These are phyloP conservation scores for Tetragonisca angustula DNA, from an alignment of 2,888 invertebrate species.

Conservation along the genomic window DNA sequence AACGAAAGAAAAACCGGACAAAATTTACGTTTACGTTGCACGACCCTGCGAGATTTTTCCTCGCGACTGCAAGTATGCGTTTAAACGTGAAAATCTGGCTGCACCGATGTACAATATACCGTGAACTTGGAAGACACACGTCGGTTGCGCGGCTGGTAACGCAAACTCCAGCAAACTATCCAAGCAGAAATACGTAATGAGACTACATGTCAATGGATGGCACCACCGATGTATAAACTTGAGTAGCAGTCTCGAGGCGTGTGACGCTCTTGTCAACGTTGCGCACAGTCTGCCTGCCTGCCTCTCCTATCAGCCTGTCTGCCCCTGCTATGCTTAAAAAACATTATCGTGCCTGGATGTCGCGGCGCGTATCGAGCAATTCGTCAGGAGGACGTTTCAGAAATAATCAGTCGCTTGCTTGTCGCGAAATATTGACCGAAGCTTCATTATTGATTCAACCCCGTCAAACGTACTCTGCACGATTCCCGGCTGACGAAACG, in stretches of 20 bases:
- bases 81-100: constrained; percentile 37
- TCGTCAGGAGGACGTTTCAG: neutral
- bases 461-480: constrained; percentile 5
- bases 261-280: constrained; percentile 4
- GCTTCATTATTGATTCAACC: constrained; percentile 47
- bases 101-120: constrained; percentile 8
- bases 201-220: constrained; percentile 65
- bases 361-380: neutral
- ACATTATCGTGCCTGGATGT: neutral
- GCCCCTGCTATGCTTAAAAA: constrained; percentile 15
- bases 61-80: neutral
- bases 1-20: too few species aligned
- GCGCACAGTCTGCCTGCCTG: neutral
- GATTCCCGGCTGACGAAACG: constrained; percentile 7
- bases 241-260: constrained; percentile 9
- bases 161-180: constrained; percentile 54
- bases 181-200: constrained; percentile 57
- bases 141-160: constrained; percentile 53
- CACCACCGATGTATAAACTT: constrained; percentile 62
- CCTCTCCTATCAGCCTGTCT: neutral
- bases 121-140: constrained; percentile 27
- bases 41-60: neutral
- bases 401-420: constrained; percentile 22
- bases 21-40: neutral
- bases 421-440: constrained; percentile 35